Percentiles rank a stretch among this genome's conserved stretches.
phyloP scores from a whole-genome alignment of 2,113 vertebrate species.

The Mus musculus region GRCm39 chr12:97509001-97509500 shows the following conservation, averaged over 20 bases:
- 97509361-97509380: neutral
- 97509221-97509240: neutral
- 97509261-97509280: neutral
- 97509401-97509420: neutral
- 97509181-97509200: neutral
- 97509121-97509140: constrained; percentile 36
- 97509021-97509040: neutral
- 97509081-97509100: neutral
- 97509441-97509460: neutral
- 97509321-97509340: neutral
- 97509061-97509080: neutral
- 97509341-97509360: neutral
- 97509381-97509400: neutral
- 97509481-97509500: constrained; percentile 16
- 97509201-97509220: neutral
- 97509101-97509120: constrained; percentile 30
- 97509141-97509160: constrained; percentile 2
- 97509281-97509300: neutral
- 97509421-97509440: neutral
- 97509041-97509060: neutral
- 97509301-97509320: neutral
- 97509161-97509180: neutral
- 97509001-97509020: neutral
- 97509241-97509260: neutral
- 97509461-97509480: neutral